A percentile compares a stretch with the other conserved stretches of the same genome.
Evolutionary conservation across 2,113 vertebrate species (phyloP).

Genomic region (Telmatochromis brachygnathus): DNA sequence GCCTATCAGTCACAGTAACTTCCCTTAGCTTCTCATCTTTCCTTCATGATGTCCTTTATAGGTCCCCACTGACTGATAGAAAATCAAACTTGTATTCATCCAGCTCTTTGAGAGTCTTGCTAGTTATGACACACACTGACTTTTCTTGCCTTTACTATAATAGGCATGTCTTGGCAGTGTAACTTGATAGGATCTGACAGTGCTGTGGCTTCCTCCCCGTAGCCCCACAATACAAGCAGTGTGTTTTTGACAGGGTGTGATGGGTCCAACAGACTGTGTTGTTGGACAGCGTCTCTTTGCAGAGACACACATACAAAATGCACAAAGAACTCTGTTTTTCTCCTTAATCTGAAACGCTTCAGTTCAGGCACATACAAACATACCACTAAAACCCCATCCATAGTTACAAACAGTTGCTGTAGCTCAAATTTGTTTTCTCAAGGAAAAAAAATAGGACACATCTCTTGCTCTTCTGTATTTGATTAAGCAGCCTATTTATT

Average conservation of each 20-base stretch:
- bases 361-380: neutral
- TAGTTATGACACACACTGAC: constrained; percentile 13
- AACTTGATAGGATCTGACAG: constrained; percentile 36
- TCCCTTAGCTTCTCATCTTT: constrained; percentile 13
- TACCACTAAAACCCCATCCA: neutral
- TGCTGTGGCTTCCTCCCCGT: constrained; percentile 26
- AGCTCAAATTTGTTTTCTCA: neutral
- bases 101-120: constrained; percentile 3
- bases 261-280: constrained; percentile 39
- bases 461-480: neutral
- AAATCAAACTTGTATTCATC: neutral
- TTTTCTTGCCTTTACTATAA: constrained; percentile 15
- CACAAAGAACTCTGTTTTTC: constrained; percentile 28
- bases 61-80: constrained; percentile 1
- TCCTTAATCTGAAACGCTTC: neutral
- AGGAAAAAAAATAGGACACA: neutral
- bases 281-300: neutral
- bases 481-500: neutral
- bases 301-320: neutral
- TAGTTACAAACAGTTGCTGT: neutral
- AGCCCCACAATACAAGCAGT: constrained; percentile 33
- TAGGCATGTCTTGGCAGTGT: constrained; percentile 21
- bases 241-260: constrained; percentile 29
- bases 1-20: neutral
- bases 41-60: neutral